phyloP scores from a whole-genome alignment of 2,888 invertebrate genomes.

The Drosophila emarginata region DNA sequence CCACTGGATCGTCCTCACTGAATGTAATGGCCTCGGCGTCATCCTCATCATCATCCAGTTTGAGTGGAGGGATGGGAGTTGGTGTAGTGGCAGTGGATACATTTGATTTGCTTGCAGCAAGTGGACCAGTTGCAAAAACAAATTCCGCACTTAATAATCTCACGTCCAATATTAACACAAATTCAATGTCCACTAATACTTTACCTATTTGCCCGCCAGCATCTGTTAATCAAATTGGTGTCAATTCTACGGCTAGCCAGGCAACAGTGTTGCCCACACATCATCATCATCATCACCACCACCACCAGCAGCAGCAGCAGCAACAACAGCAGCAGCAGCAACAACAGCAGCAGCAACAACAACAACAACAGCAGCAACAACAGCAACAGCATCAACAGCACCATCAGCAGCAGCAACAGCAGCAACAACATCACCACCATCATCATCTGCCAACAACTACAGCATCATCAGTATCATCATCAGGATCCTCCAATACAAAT shows the following conservation, averaged over 20 bases:
- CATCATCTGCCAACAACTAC: neutral
- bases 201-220: neutral
- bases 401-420: conserved; percentile 69
- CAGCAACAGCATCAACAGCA: conserved; percentile 55
- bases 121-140: neutral
- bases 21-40: neutral
- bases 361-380: conserved; percentile 82
- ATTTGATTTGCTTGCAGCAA: neutral
- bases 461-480: neutral
- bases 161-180: neutral
- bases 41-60: neutral
- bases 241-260: neutral
- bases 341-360: conserved; percentile 30
- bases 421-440: conserved; percentile 32
- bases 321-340: conserved; percentile 71
- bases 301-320: conserved; percentile 82
- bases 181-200: neutral
- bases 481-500: neutral
- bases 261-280: neutral
- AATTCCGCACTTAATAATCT: neutral
- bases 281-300: conserved; percentile 29
- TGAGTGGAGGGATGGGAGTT: neutral
- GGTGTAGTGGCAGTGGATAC: conserved; percentile 1
- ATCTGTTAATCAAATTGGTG: neutral
- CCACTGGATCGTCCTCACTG: neutral